These are phyloP conservation scores for Otus sunia DNA, from an alignment of 2,113 vertebrate genomes.

Conservation along the genomic window DNA sequence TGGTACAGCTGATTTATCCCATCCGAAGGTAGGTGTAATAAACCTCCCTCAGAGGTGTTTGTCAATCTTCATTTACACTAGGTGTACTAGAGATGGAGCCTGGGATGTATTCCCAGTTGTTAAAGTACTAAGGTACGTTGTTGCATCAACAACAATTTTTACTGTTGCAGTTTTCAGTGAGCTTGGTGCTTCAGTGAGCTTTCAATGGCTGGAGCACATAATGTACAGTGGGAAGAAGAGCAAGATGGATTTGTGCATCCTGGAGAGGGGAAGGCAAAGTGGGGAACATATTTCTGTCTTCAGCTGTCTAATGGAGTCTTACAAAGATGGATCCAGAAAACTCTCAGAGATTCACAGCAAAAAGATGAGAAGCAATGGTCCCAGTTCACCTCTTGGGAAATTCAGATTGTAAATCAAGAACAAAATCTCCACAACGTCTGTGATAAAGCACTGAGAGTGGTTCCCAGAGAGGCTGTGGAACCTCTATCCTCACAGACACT, in stretches of 20 bases:
- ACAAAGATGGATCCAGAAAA: conserved; percentile 1
- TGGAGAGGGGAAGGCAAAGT: neutral
- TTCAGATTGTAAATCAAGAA: neutral
- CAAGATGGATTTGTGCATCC: neutral
- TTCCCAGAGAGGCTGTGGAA: conserved; percentile 22
- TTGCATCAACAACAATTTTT: neutral
- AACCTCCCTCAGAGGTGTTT: neutral
- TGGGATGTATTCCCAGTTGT: neutral
- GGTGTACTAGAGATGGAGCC: neutral
- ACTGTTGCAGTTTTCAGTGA: neutral
- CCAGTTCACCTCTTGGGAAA: neutral
- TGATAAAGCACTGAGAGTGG: neutral
- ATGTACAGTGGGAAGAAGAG: neutral
- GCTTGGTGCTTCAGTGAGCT: neutral
- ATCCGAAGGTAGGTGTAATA: neutral
- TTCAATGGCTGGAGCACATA: neutral
- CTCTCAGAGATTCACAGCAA: neutral
- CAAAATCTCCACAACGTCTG: neutral
- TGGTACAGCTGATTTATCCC: neutral
- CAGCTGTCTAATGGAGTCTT: neutral
- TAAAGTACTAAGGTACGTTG: neutral
- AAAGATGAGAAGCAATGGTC: neutral
- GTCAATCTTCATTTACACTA: neutral
- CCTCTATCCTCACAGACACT: neutral
- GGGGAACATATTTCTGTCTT: conserved; percentile 2